A percentile compares a stretch with the other conserved stretches of the same genome.
Evolutionary conservation across 2,888 invertebrate genomes (phyloP).

Genomic region (Crocallis elinguaria): DNA sequence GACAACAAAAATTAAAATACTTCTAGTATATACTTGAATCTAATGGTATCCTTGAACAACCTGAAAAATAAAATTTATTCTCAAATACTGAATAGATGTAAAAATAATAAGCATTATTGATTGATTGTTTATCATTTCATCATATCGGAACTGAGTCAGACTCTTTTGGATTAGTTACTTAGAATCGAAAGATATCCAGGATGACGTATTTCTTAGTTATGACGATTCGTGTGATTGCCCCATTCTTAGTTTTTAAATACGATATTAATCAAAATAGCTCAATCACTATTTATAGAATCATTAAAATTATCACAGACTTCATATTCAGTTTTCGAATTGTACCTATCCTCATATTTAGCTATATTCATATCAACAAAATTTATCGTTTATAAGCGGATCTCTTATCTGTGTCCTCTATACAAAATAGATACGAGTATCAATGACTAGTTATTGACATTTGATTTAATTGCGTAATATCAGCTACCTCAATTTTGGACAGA

Average conservation of each 20-base stretch:
- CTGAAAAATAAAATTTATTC: slow-evolving; percentile 63
- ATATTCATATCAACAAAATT: no score
- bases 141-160: slow-evolving; percentile 18
- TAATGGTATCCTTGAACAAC: slow-evolving; percentile 73
- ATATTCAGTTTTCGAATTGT: no score
- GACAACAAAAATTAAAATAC: slow-evolving; percentile 40
- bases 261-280: no score
- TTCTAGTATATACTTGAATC: slow-evolving; percentile 77
- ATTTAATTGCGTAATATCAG: slow-evolving; percentile 16
- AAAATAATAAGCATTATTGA: not conserved
- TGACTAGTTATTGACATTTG: slow-evolving; percentile 14
- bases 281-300: no score
- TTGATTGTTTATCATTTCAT: not conserved
- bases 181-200: slow-evolving; percentile 2
- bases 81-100: slow-evolving; percentile 33
- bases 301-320: no score
- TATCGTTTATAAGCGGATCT: no score
- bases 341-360: no score
- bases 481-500: slow-evolving; percentile 5
- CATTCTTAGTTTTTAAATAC: no score
- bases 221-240: not conserved
- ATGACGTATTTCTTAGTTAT: not conserved
- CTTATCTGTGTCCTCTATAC: slow-evolving; percentile 5
- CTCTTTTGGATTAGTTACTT: slow-evolving; percentile 7
- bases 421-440: slow-evolving; percentile 21